Base-by-base conservation (phyloP, 2,888 invertebrate genomes). In the Drosophila formosana region DNA sequence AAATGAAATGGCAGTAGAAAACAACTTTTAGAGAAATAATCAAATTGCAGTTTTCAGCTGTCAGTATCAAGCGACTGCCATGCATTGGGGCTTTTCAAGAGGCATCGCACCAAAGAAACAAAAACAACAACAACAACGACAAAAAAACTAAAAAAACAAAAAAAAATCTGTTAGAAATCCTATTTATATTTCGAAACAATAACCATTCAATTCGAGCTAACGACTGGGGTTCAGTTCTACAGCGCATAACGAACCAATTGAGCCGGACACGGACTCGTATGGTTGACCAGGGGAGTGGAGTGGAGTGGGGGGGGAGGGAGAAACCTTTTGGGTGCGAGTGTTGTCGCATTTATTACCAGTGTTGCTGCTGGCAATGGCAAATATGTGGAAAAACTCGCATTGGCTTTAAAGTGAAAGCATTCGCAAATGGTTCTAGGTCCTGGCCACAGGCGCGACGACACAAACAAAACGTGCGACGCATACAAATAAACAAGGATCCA, bases 181-280 rank as follows among this genome's bases (percentile, higher is more conserved):
- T 88, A 86, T 86, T 86, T 86, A 86, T 86, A 86, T 88, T 84
- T 84, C 80, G 88, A 86, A 86, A 88, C 85, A 86, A 86, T 86
- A 86, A 86, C 85, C 85, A 86, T 86, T 86, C 85, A 86, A 86
- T 88, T 86, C 88, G 66, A 86, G 80, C 88, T 86, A 86, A 86
- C 85, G 88, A 86, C 83, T 88, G 66, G 74, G 72, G 51, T 57
- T 61, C 57, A 57, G 25, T 60, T 57, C 78, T 41, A 61, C 73
- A 57, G 69, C 75, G 75, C 80, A 81, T 88, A 88, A 85, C 85
- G 88, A 88, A 83, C 86, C 80, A 88, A 82, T 83, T 86, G 84
- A 85, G 79, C 82, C 64, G 77, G 79, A 81, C 67, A 71, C 39
- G 53, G 57, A 62, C 52, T 4, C 23, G 30, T 37, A 37, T 37